Percentiles rank a stretch among this genome's conserved stretches.
Conservation (phyloP, 64 coral and sea anemone species). For the Pachyseris speciosa region DNA sequence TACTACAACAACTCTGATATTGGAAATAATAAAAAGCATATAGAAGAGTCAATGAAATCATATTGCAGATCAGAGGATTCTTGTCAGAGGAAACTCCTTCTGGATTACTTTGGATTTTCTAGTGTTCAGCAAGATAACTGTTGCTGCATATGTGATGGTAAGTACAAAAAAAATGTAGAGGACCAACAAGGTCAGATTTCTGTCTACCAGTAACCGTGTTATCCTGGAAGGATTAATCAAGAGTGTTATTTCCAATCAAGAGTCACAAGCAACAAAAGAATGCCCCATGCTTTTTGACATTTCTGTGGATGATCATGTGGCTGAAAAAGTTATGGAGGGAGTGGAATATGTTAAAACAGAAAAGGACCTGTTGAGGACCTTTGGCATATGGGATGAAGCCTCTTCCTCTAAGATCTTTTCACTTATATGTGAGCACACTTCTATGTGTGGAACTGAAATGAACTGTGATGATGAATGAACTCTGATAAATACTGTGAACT, state of each 20-base stretch:
- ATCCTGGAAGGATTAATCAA: conserved; percentile 44
- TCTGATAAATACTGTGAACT: not conserved
- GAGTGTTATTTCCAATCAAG: conserved; percentile 8
- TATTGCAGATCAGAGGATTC: conserved; percentile 31
- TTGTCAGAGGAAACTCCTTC: conserved; percentile 44
- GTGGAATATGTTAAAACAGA: conserved; percentile 60
- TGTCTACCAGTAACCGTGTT: not conserved
- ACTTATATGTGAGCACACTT: conserved; percentile 59
- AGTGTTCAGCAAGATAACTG: conserved; percentile 55
- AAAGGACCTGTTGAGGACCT: conserved; percentile 30
- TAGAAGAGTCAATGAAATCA: conserved; percentile 60
- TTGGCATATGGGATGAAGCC: conserved; percentile 57
- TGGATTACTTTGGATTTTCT: conserved; percentile 75
- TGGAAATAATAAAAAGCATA: conserved; percentile 50
- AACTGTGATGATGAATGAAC: conserved; percentile 35
- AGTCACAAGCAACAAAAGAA: conserved; percentile 3
- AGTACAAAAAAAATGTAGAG: not conserved
- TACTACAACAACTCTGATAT: conserved; percentile 78
- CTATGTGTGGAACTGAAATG: conserved; percentile 20
- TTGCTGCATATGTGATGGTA: conserved; percentile 61
- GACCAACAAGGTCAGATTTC: conserved; percentile 29
- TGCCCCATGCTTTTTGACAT: conserved; percentile 39
- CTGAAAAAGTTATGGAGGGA: conserved; percentile 50
- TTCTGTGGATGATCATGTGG: conserved; percentile 25
- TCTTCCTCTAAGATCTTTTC: conserved; percentile 67